phyloP scores from a whole-genome alignment of 2,888 invertebrate genomes.

The Micoletzkya japonica region DNA sequence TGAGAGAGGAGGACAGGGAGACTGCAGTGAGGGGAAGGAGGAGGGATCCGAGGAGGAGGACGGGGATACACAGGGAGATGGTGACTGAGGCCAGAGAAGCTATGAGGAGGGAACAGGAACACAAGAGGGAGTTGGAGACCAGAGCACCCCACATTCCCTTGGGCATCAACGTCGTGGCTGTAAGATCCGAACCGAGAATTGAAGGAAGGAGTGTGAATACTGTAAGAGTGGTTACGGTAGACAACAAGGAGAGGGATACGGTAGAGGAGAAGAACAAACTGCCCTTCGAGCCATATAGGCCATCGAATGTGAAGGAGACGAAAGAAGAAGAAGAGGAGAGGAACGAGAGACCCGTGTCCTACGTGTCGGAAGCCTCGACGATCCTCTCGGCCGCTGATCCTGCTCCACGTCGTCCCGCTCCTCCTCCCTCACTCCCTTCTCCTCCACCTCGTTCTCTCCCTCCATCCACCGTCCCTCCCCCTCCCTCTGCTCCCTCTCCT shows the following conservation, averaged over 20 bases:
- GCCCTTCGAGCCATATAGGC: not conserved
- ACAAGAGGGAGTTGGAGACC: slow-evolving; percentile 10
- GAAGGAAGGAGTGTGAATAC: not conserved
- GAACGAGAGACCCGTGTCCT: slow-evolving; percentile 8
- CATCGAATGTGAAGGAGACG: not conserved
- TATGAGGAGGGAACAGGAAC: slow-evolving; percentile 1
- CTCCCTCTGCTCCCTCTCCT: not conserved
- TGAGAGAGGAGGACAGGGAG: slow-evolving; percentile 9
- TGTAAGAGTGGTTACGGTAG: not conserved
- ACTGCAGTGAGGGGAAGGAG: not conserved
- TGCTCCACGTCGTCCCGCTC: not conserved
- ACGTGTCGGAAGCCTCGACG: slow-evolving; percentile 16
- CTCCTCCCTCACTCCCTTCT: not conserved
- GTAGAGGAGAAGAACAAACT: not conserved
- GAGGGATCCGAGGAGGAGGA: slow-evolving; percentile 9
- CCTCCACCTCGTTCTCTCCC: not conserved
- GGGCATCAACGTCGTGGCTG: slow-evolving; percentile 23
- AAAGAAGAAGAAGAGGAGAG: not conserved
- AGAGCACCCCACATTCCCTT: slow-evolving; percentile 12
- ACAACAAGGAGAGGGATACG: not conserved
- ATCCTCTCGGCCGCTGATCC: slow-evolving; percentile 10
- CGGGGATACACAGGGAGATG: slow-evolving; percentile 12
- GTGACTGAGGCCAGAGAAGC: slow-evolving; percentile 17
- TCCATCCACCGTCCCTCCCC: not conserved
- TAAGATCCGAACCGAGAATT: not conserved